Percentiles rank a stretch among this genome's conserved stretches.
phyloP scores from a whole-genome alignment of 2,888 invertebrate genomes.

The Tetropium fuscum region DNA sequence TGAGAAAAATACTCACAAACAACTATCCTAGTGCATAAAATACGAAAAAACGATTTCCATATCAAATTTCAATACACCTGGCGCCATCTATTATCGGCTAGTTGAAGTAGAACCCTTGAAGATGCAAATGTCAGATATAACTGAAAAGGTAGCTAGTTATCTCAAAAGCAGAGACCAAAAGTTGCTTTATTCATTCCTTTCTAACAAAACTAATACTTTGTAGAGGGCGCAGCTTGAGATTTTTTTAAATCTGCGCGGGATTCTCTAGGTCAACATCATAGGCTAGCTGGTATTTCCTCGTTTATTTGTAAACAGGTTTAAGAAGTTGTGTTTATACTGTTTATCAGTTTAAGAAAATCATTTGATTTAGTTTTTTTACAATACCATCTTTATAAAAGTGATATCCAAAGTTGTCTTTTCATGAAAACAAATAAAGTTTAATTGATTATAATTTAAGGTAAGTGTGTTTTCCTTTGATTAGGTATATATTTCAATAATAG shows the following conservation, averaged over 20 bases:
- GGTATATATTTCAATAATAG: too few species aligned
- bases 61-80: not conserved
- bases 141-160: too few species aligned
- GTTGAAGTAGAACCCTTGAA: not conserved
- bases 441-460: conserved; percentile 13
- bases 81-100: not conserved
- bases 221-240: not conserved
- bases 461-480: conserved; percentile 11
- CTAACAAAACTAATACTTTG: not conserved
- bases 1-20: not conserved
- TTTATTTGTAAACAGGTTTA: conserved; percentile 38
- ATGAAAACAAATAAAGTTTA: not conserved
- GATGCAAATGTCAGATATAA: too few species aligned
- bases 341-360: conserved; percentile 6
- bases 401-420: not conserved
- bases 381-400: not conserved
- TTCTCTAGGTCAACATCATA: conserved; percentile 15
- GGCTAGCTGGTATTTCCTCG: conserved; percentile 30
- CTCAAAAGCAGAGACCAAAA: too few species aligned
- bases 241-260: conserved; percentile 24
- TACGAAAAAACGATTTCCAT: not conserved
- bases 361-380: not conserved
- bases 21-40: not conserved
- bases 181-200: too few species aligned
- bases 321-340: conserved; percentile 15